These are phyloP conservation scores for Formicarius rufipectus DNA, from an alignment of 2,113 vertebrate genomes.

Conservation along the genomic window DNA sequence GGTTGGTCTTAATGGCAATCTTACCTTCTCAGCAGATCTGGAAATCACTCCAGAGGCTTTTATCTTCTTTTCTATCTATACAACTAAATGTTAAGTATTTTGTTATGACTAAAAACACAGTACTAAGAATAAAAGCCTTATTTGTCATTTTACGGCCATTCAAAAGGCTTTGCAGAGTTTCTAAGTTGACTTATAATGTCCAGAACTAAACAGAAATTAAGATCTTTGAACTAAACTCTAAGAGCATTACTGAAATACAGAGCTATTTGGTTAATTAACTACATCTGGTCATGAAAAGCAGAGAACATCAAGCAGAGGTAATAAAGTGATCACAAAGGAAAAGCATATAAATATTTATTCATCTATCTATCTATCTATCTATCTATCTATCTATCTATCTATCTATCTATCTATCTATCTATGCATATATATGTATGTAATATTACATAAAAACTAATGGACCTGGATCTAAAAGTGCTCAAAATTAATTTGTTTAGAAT, in stretches of 20 bases:
- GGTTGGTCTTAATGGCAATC: not conserved
- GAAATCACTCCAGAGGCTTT: not conserved
- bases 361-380: not conserved
- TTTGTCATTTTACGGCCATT: not conserved
- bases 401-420: no score
- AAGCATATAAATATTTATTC: not conserved
- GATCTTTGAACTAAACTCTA: not conserved
- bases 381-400: no score
- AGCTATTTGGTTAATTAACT: slow-evolving; percentile 35
- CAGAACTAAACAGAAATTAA: not conserved
- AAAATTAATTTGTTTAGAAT: slow-evolving; percentile 58
- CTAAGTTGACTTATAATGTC: not conserved
- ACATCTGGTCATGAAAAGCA: not conserved
- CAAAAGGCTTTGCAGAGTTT: not conserved
- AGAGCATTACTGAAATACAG: slow-evolving; percentile 6
- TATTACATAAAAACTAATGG: slow-evolving; percentile 4
- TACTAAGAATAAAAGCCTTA: not conserved
- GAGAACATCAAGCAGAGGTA: not conserved
- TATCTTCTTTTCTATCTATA: not conserved
- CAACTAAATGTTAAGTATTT: not conserved
- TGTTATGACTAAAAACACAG: not conserved
- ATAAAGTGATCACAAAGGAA: not conserved
- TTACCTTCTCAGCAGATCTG: not conserved
- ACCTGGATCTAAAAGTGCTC: not conserved
- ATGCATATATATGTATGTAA: not conserved